Evolutionary conservation across 2,888 invertebrate genomes (phyloP), one percentile per base, ranked within the genome.

Genomic region (Cremastobaeus sp.): DNA sequence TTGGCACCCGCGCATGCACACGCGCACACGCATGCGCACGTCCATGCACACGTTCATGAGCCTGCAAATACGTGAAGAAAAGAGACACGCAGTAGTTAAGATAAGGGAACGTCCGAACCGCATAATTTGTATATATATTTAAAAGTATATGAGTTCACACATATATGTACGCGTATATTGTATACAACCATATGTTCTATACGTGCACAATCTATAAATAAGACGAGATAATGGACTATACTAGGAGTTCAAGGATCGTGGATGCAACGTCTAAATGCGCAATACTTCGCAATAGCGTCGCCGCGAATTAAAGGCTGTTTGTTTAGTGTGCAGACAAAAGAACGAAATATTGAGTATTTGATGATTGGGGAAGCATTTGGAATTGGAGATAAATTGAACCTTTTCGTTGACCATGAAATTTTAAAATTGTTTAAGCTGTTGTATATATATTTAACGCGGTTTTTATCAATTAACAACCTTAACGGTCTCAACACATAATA

Each of bases 11-110:
- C 79, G 48, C 83, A 85, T 45, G 71, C 78, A 2, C 84, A 85
- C 65, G 64, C 76, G 20, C 85, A 85, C 76, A 77, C 80, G 37
- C 82, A 83, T 28, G 48, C 78, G 41, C 81, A 79, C 45, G 77
- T 75, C 9, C 79, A 81, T 62, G 41, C 76, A 37, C 80, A 81
- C 48, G 78, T 80, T 21, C 85, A 86, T 78, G 87, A 87, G 34
- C 79, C 80, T 5, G 81, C 83, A 6, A 86, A 85, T 74, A 84
- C 87, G 83, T 87, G 86, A 87, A 77, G 47, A 5, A 21, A 17
- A 9, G 14, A 50, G 0, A 35, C 12, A 41, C 48, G 45, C 48
- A 34, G 34, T 68, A 48, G 4, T 8, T 8, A 25, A 25, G 11
- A 5, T 3, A 5, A 59, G 28, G 9, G 54, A 69, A 32, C 43